Percentiles rank a stretch among this genome's conserved stretches.
Conservation (phyloP, 2,797 vertebrate genomes). For the Chiloscyllium punctatum region DNA sequence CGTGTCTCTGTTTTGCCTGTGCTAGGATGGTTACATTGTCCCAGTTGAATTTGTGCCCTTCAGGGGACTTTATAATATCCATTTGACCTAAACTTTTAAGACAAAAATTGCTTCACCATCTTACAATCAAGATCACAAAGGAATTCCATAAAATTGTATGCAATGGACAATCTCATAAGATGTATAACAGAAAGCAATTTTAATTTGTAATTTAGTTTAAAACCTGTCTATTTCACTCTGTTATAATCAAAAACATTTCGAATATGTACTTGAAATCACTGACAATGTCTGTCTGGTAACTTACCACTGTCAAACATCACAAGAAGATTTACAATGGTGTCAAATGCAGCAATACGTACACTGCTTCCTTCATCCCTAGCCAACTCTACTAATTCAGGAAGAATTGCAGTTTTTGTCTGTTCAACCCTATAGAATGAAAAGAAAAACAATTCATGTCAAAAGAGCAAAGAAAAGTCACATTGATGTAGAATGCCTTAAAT, state of each 20-base stretch:
- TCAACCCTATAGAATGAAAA: constrained; percentile 65
- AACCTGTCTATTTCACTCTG: background rate
- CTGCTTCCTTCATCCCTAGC: constrained; percentile 75
- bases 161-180: background rate
- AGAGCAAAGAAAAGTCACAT: background rate
- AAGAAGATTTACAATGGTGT: constrained; percentile 80
- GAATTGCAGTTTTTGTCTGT: constrained; percentile 73
- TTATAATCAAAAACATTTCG: background rate
- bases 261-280: background rate
- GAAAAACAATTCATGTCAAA: background rate
- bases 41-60: background rate
- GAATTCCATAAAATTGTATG: background rate
- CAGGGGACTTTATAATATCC: background rate
- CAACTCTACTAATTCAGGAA: constrained; percentile 81
- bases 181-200: background rate
- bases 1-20: too few relatives aligned
- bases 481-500: background rate
- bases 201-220: background rate
- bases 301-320: constrained; percentile 81
- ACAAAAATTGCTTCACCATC: background rate
- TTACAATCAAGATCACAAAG: background rate
- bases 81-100: background rate
- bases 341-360: constrained; percentile 83
- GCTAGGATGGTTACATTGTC: too few relatives aligned
- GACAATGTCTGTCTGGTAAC: constrained; percentile 8